A percentile compares a stretch with the other conserved stretches of the same genome.
phyloP scores from a whole-genome alignment of 2,888 invertebrate genomes.

The Amiota communis region DNA sequence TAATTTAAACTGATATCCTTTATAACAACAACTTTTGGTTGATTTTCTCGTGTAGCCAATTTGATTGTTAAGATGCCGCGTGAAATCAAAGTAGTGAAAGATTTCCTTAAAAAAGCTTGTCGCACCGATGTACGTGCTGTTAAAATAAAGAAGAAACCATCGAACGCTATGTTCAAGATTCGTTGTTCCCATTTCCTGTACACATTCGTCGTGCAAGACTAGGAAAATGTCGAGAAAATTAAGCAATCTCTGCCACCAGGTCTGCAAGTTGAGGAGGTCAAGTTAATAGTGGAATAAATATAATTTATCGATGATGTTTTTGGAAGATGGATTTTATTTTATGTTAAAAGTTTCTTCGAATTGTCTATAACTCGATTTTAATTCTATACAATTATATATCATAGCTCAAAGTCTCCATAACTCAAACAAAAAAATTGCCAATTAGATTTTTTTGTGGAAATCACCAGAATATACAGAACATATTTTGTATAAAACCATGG shows the following conservation, averaged over 20 bases:
- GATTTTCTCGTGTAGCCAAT: conserved; percentile 53
- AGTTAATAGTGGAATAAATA: conserved; percentile 74
- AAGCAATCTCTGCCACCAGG: conserved; percentile 98
- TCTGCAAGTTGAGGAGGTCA: conserved; percentile 93
- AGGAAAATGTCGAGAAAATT: conserved; percentile 99
- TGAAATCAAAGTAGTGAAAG: conserved; percentile 99
- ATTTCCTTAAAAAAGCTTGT: conserved; percentile 97
- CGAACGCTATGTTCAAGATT: conserved; percentile 98
- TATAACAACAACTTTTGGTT: conserved; percentile 66
- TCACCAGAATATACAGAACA: no score
- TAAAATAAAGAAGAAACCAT: conserved; percentile 99
- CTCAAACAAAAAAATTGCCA: no score
- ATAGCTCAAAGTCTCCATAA: no score
- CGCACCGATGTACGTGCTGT: conserved; percentile 96
- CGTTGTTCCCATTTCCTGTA: conserved; percentile 98
- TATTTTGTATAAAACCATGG: no score
- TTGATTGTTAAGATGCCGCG: conserved; percentile 81
- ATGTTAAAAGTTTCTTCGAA: no score
- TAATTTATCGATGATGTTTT: no score
- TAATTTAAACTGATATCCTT: no score
- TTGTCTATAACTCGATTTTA: no score
- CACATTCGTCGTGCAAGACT: conserved; percentile 97
- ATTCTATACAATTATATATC: no score
- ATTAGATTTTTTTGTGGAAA: no score
- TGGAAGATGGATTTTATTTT: no score